Evolutionary conservation across 37 sponge, comb jelly and placozoan species (phyloP).

Genomic region (Axinella damicornis): DNA sequence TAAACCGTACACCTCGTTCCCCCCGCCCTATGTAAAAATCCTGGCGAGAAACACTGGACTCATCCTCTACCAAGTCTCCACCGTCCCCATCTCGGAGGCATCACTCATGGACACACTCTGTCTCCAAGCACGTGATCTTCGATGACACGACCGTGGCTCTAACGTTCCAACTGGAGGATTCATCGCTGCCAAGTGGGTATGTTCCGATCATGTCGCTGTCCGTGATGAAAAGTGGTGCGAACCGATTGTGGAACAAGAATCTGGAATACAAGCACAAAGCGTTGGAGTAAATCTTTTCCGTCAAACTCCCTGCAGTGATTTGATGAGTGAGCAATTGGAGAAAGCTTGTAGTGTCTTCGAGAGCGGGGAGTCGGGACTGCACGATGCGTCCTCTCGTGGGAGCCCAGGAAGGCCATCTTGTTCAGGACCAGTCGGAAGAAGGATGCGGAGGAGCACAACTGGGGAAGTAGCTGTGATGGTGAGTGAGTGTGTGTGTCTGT

Average conservation of each 20-base stretch:
- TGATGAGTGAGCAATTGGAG: slow-evolving; percentile 35
- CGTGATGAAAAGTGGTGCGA: slow-evolving; percentile 78
- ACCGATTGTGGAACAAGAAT: slow-evolving; percentile 76
- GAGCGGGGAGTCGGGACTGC: slow-evolving; percentile 9
- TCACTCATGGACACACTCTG: slow-evolving; percentile 72
- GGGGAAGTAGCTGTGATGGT: no score
- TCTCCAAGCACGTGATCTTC: slow-evolving; percentile 67
- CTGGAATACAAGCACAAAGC: slow-evolving; percentile 66
- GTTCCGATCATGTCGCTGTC: slow-evolving; percentile 34
- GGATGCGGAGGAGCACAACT: no score
- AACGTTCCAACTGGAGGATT: slow-evolving; percentile 27
- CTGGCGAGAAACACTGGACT: no score
- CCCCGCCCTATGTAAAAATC: no score
- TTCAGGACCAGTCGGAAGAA: no score
- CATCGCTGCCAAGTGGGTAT: background rate
- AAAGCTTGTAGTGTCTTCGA: slow-evolving; percentile 45
- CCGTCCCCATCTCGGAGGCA: slow-evolving; percentile 30
- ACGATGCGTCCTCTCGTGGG: no score
- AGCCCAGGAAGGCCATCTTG: no score
- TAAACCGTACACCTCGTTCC: no score
- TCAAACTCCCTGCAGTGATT: slow-evolving; percentile 42
- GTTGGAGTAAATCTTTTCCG: slow-evolving; percentile 26
- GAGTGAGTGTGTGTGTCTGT: no score
- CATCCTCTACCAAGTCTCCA: slow-evolving; percentile 79
- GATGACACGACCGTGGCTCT: slow-evolving; percentile 76